Conservation (phyloP, 2,888 invertebrate genomes). For the Clepsis dumicolana region DNA sequence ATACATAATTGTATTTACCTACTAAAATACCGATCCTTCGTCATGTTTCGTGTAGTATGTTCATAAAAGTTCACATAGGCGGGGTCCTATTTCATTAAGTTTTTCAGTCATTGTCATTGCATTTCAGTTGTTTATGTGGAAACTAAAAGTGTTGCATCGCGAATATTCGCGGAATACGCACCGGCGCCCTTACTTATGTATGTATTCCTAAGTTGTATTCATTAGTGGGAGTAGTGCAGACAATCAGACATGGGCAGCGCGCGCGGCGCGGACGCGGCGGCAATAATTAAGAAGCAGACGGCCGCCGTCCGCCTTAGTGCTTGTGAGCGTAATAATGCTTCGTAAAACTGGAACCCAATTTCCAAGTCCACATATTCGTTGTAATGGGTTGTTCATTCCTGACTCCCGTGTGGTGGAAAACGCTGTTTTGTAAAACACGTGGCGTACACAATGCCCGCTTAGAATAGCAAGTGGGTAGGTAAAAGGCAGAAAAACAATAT, state of each 20-base stretch:
- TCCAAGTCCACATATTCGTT: conserved; percentile 7
- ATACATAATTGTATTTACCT: not conserved
- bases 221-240: conserved; percentile 2
- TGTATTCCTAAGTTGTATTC: not conserved
- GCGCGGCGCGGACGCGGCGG: conserved; percentile 1
- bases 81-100: not conserved
- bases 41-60: not conserved
- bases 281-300: not conserved
- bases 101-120: not conserved
- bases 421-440: conserved; percentile 59
- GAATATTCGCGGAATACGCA: not conserved
- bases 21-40: not conserved
- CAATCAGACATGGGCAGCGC: conserved; percentile 1
- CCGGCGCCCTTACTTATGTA: not conserved
- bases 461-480: conserved; percentile 60
- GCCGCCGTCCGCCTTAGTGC: not conserved
- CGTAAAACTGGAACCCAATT: conserved; percentile 20
- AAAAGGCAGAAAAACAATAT: conserved; percentile 54
- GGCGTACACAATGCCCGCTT: conserved; percentile 51
- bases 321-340: not conserved
- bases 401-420: conserved; percentile 41
- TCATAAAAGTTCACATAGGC: not conserved
- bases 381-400: conserved; percentile 17
- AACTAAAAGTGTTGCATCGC: not conserved
- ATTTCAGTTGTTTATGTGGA: not conserved